Base-by-base conservation (phyloP, 2,888 invertebrate genomes). In the Troides helena region DNA sequence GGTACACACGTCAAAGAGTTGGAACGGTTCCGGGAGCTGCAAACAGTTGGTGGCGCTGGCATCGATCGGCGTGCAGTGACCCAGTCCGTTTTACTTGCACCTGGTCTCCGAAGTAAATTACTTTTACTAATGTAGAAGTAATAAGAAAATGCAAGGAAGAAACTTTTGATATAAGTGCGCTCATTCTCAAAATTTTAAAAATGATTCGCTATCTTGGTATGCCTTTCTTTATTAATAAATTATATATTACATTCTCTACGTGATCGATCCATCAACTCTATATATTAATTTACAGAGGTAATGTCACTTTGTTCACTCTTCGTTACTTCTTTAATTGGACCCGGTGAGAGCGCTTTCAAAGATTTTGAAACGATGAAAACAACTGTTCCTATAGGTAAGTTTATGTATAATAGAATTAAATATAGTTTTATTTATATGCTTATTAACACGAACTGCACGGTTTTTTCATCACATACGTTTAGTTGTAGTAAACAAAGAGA, bases 361-460 rank as follows among this genome's bases (percentile, higher is more conserved):
- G 86, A 89, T 78, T 89, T 85, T 74, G 88, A 88, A 75, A 75
- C 84, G 69, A 77, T 85, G 59, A 91, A 91, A 80, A 82, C 82
- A 65, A 80, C 82, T 62, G 76, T 91, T 68, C 83, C 82, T 72
- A 83, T 91, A 68, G 91, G 92, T 91, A 78, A 87, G 88, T 56
- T 56, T 21, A 2, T 56, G 14, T 14, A 12, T 12, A 4, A 46
- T 46, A 46, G 1, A 46, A 46, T 12, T 46, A 46, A 46, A 46
- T 12, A 1, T 43, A 46, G 12, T 46, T 46, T 46, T 46, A 46
- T 1, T 2, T 2, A 14, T 14, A 46, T 10, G 10, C 10, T 39
- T 39, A 39, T 39, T 39, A 39, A 39, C 10, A 39, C 39, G 1
- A 10, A 10, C 39, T 39, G 39, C 1, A 10, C 10, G 39, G 7